Base-by-base conservation (phyloP, 2,888 invertebrate species). In the Vannuccia rotundouncinata region DNA sequence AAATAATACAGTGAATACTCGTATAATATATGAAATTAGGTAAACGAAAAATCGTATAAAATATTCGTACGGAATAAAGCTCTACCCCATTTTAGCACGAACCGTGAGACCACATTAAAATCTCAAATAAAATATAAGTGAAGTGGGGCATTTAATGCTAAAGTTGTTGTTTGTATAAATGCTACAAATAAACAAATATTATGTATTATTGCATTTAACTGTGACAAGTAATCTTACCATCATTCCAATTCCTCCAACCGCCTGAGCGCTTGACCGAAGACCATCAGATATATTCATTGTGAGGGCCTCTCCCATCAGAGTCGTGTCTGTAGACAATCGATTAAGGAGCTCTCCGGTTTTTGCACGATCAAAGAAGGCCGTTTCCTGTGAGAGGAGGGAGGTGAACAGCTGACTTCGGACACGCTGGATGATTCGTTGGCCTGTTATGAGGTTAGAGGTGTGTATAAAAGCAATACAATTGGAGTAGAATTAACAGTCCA, bases 221-320 rank as follows among this genome's bases (percentile, higher is more conserved):
- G 17, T 45, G 5, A 17, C 45, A 45, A 5, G 17, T 45, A 45
- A 5, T 45, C 45, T 87, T 89, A 94, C 94, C 97, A 97, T 97
- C 94, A 98, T 95, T 29, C 93, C 92, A 59, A 94, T 92, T 0
- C 96, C 95, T 73, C 93, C 93, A 29, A 91, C 88, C 5, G 94
- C 93, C 92, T 95, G 95, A 81, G 95, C 92, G 0, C 92, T 86
- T 0, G 95, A 93, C 75, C 98, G 90, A 28, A 97, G 88, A 0
- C 98, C 98, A 89, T 98, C 97, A 0, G 95, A 95, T 81, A 98
- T 91, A 89, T 98, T 98, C 86, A 92, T 92, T 79, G 95, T 96
- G 0, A 98, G 90, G 59, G 95, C 93, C 82, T 93, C 92, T 1
- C 96, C 95, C 1, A 98, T 95, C 22, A 96, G 90, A 83, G 93